Conservation (phyloP, 2,113 vertebrate species). For the Pangasianodon hypophthalmus region DNA sequence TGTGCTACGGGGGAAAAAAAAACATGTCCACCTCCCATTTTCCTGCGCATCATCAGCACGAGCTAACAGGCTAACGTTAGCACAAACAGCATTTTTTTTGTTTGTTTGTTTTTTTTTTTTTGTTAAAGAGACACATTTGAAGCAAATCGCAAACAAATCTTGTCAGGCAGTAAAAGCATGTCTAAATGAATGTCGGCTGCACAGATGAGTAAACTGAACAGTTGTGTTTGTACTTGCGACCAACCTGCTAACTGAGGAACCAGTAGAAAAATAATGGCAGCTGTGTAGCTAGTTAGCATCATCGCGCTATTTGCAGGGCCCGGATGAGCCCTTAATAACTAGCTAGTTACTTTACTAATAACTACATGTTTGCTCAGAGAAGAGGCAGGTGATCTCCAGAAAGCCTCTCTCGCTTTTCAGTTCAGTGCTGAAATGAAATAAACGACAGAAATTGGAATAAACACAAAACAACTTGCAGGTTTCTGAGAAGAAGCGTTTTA, state of each 20-base stretch:
- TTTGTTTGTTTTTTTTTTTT: neutral
- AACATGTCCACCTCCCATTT: conserved; percentile 80
- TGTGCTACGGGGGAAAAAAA: conserved; percentile 55
- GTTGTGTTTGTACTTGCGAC: neutral
- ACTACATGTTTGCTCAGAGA: too few relatives aligned
- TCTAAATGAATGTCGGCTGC: neutral
- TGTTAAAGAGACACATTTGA: neutral
- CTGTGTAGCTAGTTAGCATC: conserved; percentile 31
- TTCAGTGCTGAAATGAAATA: neutral
- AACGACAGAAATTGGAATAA: neutral
- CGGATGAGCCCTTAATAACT: conserved; percentile 2
- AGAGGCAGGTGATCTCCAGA: neutral
- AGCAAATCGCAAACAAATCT: neutral
- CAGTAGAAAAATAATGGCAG: conserved; percentile 26
- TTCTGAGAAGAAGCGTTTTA: neutral
- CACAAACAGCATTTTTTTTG: conserved; percentile 16
- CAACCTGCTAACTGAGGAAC: neutral
- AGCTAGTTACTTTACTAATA: neutral
- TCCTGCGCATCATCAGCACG: conserved; percentile 76
- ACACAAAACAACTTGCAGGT: neutral
- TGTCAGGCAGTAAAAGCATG: neutral
- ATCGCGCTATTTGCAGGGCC: conserved; percentile 11
- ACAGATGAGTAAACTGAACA: neutral
- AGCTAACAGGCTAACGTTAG: conserved; percentile 73
- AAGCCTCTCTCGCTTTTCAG: neutral